Evolutionary conservation across 1,140 invertebrate genomes (phyloP), one percentile per base, ranked within the genome.

Genomic region (Conopomorpha cramerella): DNA sequence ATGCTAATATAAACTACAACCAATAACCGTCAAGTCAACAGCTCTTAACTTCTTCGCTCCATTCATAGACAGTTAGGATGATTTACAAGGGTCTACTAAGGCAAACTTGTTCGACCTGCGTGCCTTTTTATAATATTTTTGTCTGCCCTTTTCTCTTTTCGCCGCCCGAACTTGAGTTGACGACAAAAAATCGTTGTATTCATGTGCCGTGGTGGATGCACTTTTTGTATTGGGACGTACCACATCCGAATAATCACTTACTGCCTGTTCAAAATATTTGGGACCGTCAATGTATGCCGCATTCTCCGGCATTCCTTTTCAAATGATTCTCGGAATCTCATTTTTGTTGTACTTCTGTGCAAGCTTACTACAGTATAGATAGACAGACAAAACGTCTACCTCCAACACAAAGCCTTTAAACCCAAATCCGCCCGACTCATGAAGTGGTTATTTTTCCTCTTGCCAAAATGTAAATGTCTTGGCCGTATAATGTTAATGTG

Each of bases 41-140:
- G 49, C 47, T 48, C 43, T 34, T 34, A 18, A 34, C 33, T 25
- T 34, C 33, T 32, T 13, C 8, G 11, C 47, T 51, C 57, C 63
- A 65, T 67, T 70, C 68, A 76, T 64, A 54, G 54, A 45, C 48
- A 42, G 52, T 59, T 53, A 51, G 60, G 66, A 76, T 73, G 71
- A 76, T 73, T 76, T 76, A 73, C 71, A 73, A 73, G 71, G 68
- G 65, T 65, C 71, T 72, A 54, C 67, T 72, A 73, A 70, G 71
- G 71, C 73, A 76, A 72, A 73, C 66, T 62, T 54, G 51, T 30
- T 55, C 62, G 66, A 61, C 59, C 60, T 76, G 51, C 54, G 57
- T 56, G 60, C 65, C 62, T 73, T 73, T 68, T 72, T 76, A 60
- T 73, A 71, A 54, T 63, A 60, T 58, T 67, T 64, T n/a, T 63